Evolutionary conservation across 2,797 vertebrate genomes (phyloP).

Genomic region (Allobates femoralis): DNA sequence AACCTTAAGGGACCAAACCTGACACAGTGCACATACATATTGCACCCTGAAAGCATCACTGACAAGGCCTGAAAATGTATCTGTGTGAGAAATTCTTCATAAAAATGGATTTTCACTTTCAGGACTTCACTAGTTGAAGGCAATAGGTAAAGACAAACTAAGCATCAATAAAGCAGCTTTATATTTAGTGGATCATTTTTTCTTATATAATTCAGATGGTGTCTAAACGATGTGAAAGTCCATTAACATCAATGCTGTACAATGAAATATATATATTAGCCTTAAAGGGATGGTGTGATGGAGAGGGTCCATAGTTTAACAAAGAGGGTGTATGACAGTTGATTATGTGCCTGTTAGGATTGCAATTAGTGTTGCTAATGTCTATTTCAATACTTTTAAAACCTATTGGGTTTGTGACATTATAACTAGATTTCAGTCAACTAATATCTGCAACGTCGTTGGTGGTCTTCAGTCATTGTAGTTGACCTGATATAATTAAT

Average conservation of each 20-base stretch:
- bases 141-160: not conserved
- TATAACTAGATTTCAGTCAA: too few species aligned
- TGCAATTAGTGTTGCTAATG: too few species aligned
- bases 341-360: too few species aligned
- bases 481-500: too few species aligned
- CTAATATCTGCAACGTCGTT: too few species aligned
- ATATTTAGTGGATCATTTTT: conserved; percentile 1
- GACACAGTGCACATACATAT: conserved; percentile 19
- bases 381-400: too few species aligned
- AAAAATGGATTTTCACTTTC: conserved; percentile 17
- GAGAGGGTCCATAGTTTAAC: too few species aligned
- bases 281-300: too few species aligned
- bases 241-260: not conserved
- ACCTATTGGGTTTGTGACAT: too few species aligned
- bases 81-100: conserved; percentile 22
- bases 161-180: not conserved
- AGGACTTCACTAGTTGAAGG: not conserved
- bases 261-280: not conserved
- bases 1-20: conserved; percentile 30
- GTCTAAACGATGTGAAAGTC: not conserved
- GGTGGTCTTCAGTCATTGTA: too few species aligned
- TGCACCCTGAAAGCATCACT: conserved; percentile 48
- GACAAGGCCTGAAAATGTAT: conserved; percentile 16
- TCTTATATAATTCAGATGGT: not conserved
- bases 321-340: too few species aligned